These are phyloP conservation scores for Coregonus ussuriensis DNA, from an alignment of 2,797 vertebrate species.

Conservation along the genomic window DNA sequence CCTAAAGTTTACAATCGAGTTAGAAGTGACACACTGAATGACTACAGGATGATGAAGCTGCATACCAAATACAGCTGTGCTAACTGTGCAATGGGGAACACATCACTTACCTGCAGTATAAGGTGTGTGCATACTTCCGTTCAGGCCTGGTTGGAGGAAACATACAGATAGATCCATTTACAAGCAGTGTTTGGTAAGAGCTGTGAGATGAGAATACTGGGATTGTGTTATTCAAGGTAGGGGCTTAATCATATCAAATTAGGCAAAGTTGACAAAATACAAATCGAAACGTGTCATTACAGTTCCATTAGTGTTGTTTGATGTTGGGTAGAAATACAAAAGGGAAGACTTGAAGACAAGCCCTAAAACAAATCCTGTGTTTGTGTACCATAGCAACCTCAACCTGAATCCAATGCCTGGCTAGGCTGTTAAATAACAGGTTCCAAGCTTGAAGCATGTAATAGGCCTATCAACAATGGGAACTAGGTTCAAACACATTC, in stretches of 20 bases:
- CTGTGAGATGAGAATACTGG: conserved; percentile 30
- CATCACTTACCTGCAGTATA: not conserved
- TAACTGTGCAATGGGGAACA: conserved; percentile 37
- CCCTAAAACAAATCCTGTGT: conserved; percentile 1
- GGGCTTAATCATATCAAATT: conserved; percentile 27
- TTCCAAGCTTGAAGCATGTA: not conserved
- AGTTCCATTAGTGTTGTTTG: conserved; percentile 38
- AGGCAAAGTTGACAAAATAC: conserved; percentile 49
- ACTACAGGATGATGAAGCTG: conserved; percentile 17
- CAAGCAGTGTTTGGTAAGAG: conserved; percentile 30
- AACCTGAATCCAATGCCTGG: not conserved
- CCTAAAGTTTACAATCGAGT: not conserved
- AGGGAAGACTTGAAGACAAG: conserved; percentile 10
- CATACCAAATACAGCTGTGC: conserved; percentile 59
- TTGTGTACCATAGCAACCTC: conserved; percentile 1
- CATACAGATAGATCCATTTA: conserved; percentile 12
- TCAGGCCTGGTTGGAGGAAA: not conserved
- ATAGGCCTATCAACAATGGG: not conserved
- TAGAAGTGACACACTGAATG: not conserved
- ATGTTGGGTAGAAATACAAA: conserved; percentile 26
- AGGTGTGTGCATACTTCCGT: not conserved
- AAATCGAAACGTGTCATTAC: conserved; percentile 46
- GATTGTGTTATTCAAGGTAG: conserved; percentile 36
- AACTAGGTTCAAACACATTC: not conserved
- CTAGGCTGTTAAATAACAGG: not conserved